Base-by-base conservation (phyloP, 2,797 vertebrate genomes). In the Pangasius sanitwongsei region DNA sequence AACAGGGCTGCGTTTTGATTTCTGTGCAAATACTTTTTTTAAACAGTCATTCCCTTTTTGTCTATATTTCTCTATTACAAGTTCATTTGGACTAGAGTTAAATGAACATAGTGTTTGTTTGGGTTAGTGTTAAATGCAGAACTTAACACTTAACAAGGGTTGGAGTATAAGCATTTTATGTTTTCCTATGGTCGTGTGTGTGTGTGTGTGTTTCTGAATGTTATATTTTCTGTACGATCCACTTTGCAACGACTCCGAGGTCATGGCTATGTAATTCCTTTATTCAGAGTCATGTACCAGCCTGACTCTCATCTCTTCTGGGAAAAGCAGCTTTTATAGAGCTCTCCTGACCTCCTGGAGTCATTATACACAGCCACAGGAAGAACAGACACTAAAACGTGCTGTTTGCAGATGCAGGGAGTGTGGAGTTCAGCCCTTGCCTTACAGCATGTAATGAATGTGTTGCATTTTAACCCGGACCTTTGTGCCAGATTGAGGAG, bases 351-450 rank as follows among this genome's bases (percentile, higher is more conserved):
- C 85, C 91, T 90, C 67, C 87, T 65, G 83, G 34, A 1, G 87
- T 89, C 90, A 92, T 94, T 88, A 91, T 86, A 50, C 85, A 91
- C 91, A 89, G 86, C 2, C 86, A 87, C 72, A 86, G 31, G 81
- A 91, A 89, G 87, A 61, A 48, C 83, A 89, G 57, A 82, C 72
- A 88, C 0, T 12, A 88, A 74, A 91, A 83, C 67, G 82, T 44
- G 37, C 34, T 12, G 15, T 50, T 69, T 78, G 12, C 83, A 85
- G 50, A n/a, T 18, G 3, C 63, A 53, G 44, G n/a, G 44, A 34
- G 80, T 75, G 69, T 75, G 3, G 44, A 74, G 55, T 13, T 74
- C 67, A 70, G 80, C 28, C 69, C 69, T 63, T 34, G 48, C 28
- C n/a, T 48, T 34, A 34, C 81, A 65, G 44, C 69, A 53, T 70